Base-by-base conservation (phyloP, 2,797 vertebrate species). In the Cossypha niveicapilla region DNA sequence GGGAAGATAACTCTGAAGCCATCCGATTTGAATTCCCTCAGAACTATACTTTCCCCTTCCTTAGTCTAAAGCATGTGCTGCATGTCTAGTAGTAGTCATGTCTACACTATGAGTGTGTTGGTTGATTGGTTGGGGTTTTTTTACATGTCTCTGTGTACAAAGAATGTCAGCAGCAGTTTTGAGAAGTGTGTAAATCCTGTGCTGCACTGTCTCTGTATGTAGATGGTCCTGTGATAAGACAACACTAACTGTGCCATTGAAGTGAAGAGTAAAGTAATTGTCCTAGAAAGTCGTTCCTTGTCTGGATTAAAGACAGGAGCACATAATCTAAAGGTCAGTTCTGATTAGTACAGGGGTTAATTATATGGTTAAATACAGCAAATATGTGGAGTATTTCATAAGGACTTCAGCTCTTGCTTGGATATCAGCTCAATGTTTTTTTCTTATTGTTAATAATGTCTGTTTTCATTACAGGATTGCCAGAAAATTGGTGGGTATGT, bases 31-130 rank as follows among this genome's bases (percentile, higher is more conserved):
- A 57, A 45, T 72, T 84, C 30, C 8, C 25, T 65, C 32, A 54
- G 21, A 80, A 2, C 9, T 41, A 0, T 11, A 9, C 11, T 42
- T 39, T 28, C 8, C 32, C 5, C 11, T n/a, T 48, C 11, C 15
- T 27, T 39, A 25, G 28, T 10, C 37, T 72, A 30, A 22, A 50
- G 10, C 14, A 4, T 8, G 18, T 10, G 18, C 16, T 67, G 6
- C 24, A 7, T 3, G 32, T 34, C 32, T 34, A 34, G 32, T 34
- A 34, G 32, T 34, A 7, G 13, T 53, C 13, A 21, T 12, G 15
- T 51, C 44, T 57, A 2, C 3, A 6, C 17, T 28, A 1, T 10
- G 6, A 13, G 18, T 34, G 30, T 3, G 5, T 22, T 15, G 35
- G 30, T 25, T 10, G 32, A 23, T 37, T 44, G 37, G 6, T 18